phyloP scores from a whole-genome alignment of 2,113 vertebrate species.

The Chascanopsetta lugubris region DNA sequence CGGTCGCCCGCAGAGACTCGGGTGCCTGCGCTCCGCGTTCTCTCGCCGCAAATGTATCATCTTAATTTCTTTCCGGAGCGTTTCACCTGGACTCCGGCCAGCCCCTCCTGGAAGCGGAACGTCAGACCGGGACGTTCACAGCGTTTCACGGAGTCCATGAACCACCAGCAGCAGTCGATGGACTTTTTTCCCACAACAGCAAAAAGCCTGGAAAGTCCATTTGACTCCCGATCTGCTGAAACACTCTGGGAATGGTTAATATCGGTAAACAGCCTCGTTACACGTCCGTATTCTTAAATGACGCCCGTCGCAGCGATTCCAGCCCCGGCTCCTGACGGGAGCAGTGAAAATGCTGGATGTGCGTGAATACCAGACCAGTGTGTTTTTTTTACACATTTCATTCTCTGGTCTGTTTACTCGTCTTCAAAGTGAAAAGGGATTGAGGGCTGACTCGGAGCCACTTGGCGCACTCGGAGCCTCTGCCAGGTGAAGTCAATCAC shows the following conservation, averaged over 20 bases:
- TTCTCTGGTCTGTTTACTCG: conserved; percentile 2
- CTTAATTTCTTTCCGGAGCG: conserved; percentile 5
- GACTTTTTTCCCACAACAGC: conserved; percentile 17
- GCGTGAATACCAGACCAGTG: not conserved
- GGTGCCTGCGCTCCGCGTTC: not conserved
- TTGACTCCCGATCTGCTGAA: conserved; percentile 31
- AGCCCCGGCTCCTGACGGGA: not conserved
- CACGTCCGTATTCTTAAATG: conserved; percentile 6
- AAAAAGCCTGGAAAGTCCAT: conserved; percentile 25
- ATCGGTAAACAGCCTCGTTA: conserved; percentile 33
- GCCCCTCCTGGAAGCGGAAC: not conserved
- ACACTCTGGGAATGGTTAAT: conserved; percentile 26
- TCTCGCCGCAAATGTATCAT: conserved; percentile 7
- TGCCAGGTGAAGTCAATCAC: conserved; percentile 26
- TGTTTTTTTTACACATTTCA: conserved; percentile 11
- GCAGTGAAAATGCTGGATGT: not conserved
- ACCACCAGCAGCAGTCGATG: not conserved
- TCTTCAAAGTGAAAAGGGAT: conserved; percentile 25
- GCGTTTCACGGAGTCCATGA: not conserved
- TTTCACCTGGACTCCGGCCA: conserved; percentile 5
- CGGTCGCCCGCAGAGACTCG: not conserved
- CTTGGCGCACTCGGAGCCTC: not conserved
- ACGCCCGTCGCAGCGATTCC: not conserved
- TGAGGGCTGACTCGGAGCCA: conserved; percentile 18
- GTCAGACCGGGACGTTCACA: not conserved